Base-by-base conservation (phyloP, 2,797 vertebrate genomes). In the Scolopax rusticola region DNA sequence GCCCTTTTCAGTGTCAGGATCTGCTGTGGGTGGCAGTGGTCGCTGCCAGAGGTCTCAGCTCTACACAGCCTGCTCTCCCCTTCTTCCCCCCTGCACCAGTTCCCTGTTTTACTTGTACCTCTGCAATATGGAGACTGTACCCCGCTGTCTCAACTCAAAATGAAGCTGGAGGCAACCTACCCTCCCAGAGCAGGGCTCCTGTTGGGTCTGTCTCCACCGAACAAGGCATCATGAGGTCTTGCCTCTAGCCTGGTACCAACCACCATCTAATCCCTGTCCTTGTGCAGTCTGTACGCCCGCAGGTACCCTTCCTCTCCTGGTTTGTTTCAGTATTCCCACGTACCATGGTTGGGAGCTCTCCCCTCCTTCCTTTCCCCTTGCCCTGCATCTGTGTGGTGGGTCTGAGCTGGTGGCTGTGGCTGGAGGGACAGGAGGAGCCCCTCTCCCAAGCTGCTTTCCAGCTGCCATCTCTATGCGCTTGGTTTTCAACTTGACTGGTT, bases 1-100 rank as follows among this genome's bases (percentile, higher is more conserved):
- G 41, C 24, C 38, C 5, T 27, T 18, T 5, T 2, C 0, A 0
- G 41, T 27, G 59, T 50, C 2, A 0, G 61, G 56, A 79, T 90
- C 57, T 65, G 67, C 50, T 32, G 38, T 19, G 0, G 0, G 38
- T 43, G 81, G 36, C 53, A 43, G 32, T 14, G 59, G 54, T 82
- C 3, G 1, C 85, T 50, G 33, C 45, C 6, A 7, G 28, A 79
- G 56, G 24, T 80, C 60, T 82, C 1, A 0, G 54, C 80, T 84
- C 77, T 38, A 64, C 8, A 2, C 73, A 56, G 69, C 63, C 68
- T 32, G 28, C 50, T 85, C 10, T 50, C 10, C 21, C 24, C 36
- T 16, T 47, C 40, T 59, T 60, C 20, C 30, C 32, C 16, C 11
- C 7, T 4, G 3, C 14, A 11, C 70, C 32, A 8, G 17, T 59